Base-by-base conservation (phyloP, 1,140 invertebrate species). In the Hylyphantes graminicola region DNA sequence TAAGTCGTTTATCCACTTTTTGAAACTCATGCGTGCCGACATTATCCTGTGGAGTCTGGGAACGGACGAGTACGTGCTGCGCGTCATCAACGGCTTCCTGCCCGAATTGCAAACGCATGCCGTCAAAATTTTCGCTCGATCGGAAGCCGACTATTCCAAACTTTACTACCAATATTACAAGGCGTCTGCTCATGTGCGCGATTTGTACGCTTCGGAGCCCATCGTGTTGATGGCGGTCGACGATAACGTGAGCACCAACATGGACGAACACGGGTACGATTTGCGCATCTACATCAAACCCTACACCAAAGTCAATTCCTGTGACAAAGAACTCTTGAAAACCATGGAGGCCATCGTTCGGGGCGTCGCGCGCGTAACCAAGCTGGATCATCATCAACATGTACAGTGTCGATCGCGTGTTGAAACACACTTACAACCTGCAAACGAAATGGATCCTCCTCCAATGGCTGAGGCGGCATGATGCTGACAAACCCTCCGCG, bases 41-140 rank as follows among this genome's bases (percentile, higher is more conserved):
- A 65, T 65, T 17, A 17, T 65, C 12, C 7, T 65, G 17, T 65
- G 63, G 63, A 0, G 17, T n/a, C 6, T 7, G 12, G 11, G 17
- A 0, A 4, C 2, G 2, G 8, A 61, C 8, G 0, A 5, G 17
- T n/a, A n/a, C n/a, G n/a, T n/a, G n/a, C n/a, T n/a, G n/a, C n/a
- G n/a, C n/a, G n/a, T n/a, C n/a, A n/a, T n/a, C n/a, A n/a, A n/a
- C n/a, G n/a, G n/a, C n/a, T n/a, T n/a, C n/a, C n/a, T n/a, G n/a
- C n/a, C n/a, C n/a, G n/a, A n/a, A n/a, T n/a, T n/a, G n/a, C n/a
- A n/a, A n/a, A n/a, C n/a, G n/a, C n/a, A n/a, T n/a, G n/a, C n/a
- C n/a, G n/a, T n/a, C 55, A 57, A 57, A 57, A 57, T 57, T 57
- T 57, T n/a, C n/a, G n/a, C n/a, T n/a, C n/a, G n/a, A n/a, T n/a